Evolutionary conservation across 2,113 vertebrate genomes (phyloP).

Genomic region (Vimba vimba): DNA sequence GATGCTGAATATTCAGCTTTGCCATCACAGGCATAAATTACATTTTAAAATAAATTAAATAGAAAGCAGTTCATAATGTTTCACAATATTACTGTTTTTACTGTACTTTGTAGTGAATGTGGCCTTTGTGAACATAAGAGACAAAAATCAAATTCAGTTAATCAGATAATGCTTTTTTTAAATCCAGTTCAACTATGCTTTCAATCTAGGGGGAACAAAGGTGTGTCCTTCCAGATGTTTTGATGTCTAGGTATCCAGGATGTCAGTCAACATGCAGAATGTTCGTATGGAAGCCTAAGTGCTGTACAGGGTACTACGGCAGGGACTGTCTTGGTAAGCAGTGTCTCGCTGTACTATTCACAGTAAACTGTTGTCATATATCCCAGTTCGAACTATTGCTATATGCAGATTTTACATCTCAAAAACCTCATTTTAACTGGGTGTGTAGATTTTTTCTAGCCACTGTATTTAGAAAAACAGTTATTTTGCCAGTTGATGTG

Average conservation of each 20-base stretch:
- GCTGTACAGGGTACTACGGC: constrained; percentile 88
- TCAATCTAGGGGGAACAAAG: constrained; percentile 59
- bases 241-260: constrained; percentile 63
- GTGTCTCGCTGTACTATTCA: not conserved
- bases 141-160: not conserved
- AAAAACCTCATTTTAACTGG: not conserved
- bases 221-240: constrained; percentile 71
- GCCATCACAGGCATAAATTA: not conserved
- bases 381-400: not conserved
- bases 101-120: too few relatives aligned
- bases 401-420: not conserved
- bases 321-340: constrained; percentile 86
- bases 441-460: not conserved
- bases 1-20: not conserved
- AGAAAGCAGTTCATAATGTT: too few relatives aligned
- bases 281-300: constrained; percentile 78
- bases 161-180: not conserved
- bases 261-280: constrained; percentile 80
- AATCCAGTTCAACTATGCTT: not conserved
- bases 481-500: not conserved
- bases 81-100: too few relatives aligned
- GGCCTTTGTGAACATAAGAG: too few relatives aligned
- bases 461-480: not conserved
- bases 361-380: not conserved
- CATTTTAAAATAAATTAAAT: too few relatives aligned